Evolutionary conservation across 2,888 invertebrate species (phyloP).

Genomic region (Geophilus truncorum): DNA sequence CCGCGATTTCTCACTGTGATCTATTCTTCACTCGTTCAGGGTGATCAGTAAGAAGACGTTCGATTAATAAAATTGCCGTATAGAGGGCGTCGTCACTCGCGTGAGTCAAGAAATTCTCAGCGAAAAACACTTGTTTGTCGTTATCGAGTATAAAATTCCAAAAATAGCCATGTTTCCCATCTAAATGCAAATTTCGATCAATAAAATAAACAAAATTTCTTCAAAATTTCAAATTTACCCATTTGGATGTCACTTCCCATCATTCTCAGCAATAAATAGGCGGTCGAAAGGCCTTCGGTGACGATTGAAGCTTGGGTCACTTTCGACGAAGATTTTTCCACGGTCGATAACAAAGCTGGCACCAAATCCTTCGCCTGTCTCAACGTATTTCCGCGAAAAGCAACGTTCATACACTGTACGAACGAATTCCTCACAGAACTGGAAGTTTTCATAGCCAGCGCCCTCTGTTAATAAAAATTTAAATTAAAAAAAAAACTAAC

Average conservation of each 20-base stretch:
- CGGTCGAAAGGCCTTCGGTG: slow-evolving; percentile 66
- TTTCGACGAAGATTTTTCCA: slow-evolving; percentile 70
- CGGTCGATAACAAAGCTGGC: slow-evolving; percentile 62
- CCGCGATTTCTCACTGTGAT: slow-evolving; percentile 43
- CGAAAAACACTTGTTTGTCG: slow-evolving; percentile 72
- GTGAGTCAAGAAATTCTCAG: slow-evolving; percentile 70
- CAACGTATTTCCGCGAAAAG: slow-evolving; percentile 53
- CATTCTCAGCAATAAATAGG: slow-evolving; percentile 62
- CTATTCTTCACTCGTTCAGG: slow-evolving; percentile 62
- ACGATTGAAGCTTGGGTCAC: slow-evolving; percentile 64
- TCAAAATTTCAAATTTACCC: slow-evolving; percentile 16
- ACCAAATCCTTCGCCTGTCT: slow-evolving; percentile 49
- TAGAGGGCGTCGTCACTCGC: slow-evolving; percentile 66
- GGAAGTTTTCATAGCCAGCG: slow-evolving; percentile 65
- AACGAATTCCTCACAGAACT: slow-evolving; percentile 73
- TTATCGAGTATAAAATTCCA: slow-evolving; percentile 69
- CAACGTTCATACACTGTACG: slow-evolving; percentile 65
- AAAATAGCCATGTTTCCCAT: slow-evolving; percentile 55
- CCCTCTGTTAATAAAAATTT: slow-evolving; percentile 58
- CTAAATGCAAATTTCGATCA: slow-evolving; percentile 42
- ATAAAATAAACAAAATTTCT: background rate
- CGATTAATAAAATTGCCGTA: slow-evolving; percentile 68
- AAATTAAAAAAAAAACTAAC: background rate
- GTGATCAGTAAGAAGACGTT: slow-evolving; percentile 65
- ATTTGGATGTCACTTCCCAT: slow-evolving; percentile 51